Conservation (phyloP, 2,888 invertebrate genomes). For the Ormyrus labotus region DNA sequence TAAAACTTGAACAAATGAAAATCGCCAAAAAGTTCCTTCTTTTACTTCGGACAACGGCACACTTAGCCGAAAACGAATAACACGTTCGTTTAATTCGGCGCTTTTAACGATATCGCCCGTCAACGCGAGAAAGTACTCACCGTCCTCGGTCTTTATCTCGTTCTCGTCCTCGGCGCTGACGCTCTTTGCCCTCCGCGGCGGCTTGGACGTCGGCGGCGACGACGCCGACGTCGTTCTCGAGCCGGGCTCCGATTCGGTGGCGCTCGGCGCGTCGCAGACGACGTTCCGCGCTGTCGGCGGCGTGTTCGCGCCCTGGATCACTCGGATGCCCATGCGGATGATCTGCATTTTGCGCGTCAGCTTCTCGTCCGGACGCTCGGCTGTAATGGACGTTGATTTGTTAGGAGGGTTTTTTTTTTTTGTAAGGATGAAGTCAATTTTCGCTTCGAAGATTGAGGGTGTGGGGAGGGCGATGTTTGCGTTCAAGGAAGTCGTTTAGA, state of each 20-base stretch:
- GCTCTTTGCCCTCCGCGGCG: constrained; percentile 14
- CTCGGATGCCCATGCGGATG: constrained; percentile 90
- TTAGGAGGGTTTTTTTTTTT: no score
- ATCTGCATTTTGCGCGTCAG: constrained; percentile 84
- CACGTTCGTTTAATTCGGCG: no score
- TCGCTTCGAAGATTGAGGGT: no score
- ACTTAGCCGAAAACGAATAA: no score
- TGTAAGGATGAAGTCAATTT: no score
- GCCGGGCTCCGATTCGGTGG: constrained; percentile 45
- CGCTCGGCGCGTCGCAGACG: constrained; percentile 62
- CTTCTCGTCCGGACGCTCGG: constrained; percentile 90
- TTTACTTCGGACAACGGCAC: no score
- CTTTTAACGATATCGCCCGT: no score
- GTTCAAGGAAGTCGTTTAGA: no score
- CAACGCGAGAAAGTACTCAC: constrained; percentile 2
- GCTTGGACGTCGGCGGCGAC: background rate
- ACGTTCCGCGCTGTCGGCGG: constrained; percentile 53
- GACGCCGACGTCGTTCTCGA: background rate
- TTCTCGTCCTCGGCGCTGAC: constrained; percentile 37
- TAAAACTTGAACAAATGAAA: no score
- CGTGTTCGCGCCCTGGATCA: constrained; percentile 81
- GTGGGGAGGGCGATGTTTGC: no score
- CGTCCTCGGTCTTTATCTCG: constrained; percentile 48
- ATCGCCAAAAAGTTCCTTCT: no score
- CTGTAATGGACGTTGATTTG: constrained; percentile 74